Conservation (phyloP, 2,797 vertebrate genomes). For the Pteronotus mesoamericanus region DNA sequence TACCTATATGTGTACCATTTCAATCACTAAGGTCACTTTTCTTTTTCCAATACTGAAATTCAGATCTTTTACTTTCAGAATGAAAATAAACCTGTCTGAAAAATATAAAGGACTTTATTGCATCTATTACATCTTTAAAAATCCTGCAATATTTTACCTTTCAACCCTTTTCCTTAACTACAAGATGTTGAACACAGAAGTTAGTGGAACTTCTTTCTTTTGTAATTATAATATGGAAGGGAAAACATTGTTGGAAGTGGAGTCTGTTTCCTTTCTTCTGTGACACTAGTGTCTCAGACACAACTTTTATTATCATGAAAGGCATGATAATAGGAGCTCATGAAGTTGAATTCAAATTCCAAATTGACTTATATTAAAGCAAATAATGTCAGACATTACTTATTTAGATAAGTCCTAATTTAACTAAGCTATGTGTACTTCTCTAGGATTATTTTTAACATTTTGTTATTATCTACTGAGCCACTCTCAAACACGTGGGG, state of each 20-base stretch:
- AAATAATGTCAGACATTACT: neutral
- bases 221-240: neutral
- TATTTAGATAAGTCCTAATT: slow-evolving; percentile 4
- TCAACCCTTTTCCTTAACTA: neutral
- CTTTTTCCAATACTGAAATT: neutral
- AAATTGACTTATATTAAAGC: neutral
- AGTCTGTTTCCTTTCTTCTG: neutral
- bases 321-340: accelerated
- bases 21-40: neutral
- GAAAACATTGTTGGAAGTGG: neutral
- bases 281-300: neutral
- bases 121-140: neutral
- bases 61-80: neutral
- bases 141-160: neutral
- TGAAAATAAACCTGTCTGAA: neutral
- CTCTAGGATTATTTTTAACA: neutral
- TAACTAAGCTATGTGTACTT: neutral
- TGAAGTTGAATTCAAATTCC: neutral
- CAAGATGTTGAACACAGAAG: neutral
- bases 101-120: neutral
- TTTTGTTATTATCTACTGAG: neutral
- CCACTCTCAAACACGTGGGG: neutral
- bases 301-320: neutral
- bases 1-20: neutral
- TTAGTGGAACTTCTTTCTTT: neutral